Evolutionary conservation across 2,797 vertebrate species (phyloP).

Genomic region (Chrysocyon brachyurus): DNA sequence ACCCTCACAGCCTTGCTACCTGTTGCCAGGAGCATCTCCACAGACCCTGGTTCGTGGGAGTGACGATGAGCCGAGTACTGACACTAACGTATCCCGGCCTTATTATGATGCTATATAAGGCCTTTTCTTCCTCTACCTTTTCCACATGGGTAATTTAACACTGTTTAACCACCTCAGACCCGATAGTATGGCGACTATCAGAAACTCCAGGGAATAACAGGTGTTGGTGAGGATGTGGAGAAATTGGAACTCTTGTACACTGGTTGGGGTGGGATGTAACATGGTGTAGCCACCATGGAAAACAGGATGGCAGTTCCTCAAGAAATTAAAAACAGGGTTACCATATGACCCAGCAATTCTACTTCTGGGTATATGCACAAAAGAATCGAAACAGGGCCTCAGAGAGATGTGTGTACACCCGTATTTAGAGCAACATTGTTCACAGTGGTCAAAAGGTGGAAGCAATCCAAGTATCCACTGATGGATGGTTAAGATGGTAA

Average conservation of each 20-base stretch:
- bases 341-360: neutral
- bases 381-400: neutral
- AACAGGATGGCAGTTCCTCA: neutral
- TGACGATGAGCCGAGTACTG: neutral
- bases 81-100: rapidly evolving
- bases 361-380: neutral
- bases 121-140: neutral
- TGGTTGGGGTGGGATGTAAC: neutral
- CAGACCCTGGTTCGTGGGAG: rapidly evolving
- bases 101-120: rapidly evolving
- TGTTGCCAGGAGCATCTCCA: neutral
- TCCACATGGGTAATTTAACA: neutral
- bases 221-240: neutral
- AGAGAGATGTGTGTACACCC: neutral
- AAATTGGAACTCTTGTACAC: neutral
- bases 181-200: neutral
- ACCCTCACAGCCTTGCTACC: neutral
- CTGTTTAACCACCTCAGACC: neutral
- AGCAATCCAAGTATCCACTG: neutral
- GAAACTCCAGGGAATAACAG: too few species aligned
- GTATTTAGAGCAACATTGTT: neutral
- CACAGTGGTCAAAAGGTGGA: too few species aligned
- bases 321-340: neutral
- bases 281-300: neutral
- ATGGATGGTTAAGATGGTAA: neutral